Evolutionary conservation across 2,888 invertebrate species (phyloP).

Genomic region (Latheticus oryzae): DNA sequence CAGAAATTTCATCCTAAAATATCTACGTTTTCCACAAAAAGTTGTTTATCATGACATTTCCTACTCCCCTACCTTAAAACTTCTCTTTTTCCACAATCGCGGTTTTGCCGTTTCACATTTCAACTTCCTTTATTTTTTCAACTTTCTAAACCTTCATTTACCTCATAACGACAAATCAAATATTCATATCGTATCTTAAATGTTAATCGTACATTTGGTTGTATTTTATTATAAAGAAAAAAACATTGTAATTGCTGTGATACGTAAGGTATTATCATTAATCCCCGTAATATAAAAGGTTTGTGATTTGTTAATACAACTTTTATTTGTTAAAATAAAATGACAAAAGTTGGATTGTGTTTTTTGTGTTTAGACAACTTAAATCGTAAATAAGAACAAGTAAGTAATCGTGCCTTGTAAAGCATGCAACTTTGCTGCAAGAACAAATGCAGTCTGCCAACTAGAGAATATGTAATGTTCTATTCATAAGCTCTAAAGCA

Average conservation of each 20-base stretch:
- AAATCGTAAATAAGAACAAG: conserved; percentile 2
- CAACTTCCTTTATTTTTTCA: conserved; percentile 6
- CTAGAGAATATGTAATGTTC: conserved; percentile 15
- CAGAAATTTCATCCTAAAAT: too few relatives aligned
- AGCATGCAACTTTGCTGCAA: too few relatives aligned
- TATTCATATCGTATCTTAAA: conserved; percentile 56
- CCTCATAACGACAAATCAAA: conserved; percentile 58
- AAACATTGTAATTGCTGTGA: conserved; percentile 60
- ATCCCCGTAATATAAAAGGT: conserved; percentile 54
- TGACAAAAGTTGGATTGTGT: conserved; percentile 24
- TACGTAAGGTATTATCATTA: conserved; percentile 55
- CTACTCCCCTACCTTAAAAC: too few relatives aligned
- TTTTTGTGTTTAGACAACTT: not conserved
- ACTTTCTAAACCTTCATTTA: conserved; percentile 46
- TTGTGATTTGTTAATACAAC: conserved; percentile 58
- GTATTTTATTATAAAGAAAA: conserved; percentile 46
- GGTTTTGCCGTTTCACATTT: conserved; percentile 8
- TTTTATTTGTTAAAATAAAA: conserved; percentile 53
- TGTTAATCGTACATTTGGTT: conserved; percentile 47
- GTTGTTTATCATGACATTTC: not conserved
- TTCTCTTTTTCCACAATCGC: not conserved
- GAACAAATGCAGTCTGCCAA: conserved; percentile 7
- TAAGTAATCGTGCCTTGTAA: too few relatives aligned
- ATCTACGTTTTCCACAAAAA: conserved; percentile 1
- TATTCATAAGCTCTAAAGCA: conserved; percentile 14